phyloP scores from a whole-genome alignment of 2,797 vertebrate genomes.

The Sebastes ruberrimus region DNA sequence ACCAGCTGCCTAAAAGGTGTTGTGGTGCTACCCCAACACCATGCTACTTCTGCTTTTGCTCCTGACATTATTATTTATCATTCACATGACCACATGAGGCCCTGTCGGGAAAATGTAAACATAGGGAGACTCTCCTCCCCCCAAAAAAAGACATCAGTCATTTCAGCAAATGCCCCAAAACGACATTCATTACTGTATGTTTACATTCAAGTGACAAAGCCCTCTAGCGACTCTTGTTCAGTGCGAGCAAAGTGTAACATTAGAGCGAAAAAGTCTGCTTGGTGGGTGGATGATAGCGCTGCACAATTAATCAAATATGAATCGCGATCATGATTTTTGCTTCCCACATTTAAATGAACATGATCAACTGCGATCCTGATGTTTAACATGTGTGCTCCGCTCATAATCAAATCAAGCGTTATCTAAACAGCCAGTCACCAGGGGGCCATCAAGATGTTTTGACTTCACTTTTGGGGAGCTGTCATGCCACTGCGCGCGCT shows the following conservation, averaged over 20 bases:
- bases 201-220: not conserved
- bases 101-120: slow-evolving; percentile 9
- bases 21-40: not conserved
- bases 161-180: not conserved
- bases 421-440: too few relatives aligned
- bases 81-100: not conserved
- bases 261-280: not conserved
- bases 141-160: not conserved
- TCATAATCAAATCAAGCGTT: too few relatives aligned
- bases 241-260: not conserved
- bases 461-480: too few relatives aligned
- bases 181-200: not conserved
- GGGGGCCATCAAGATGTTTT: too few relatives aligned
- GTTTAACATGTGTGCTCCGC: too few relatives aligned
- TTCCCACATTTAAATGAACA: too few relatives aligned
- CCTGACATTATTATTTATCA: not conserved
- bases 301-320: too few relatives aligned
- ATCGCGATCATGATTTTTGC: too few relatives aligned
- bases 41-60: not conserved
- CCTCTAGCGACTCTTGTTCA: not conserved
- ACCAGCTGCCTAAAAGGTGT: not conserved
- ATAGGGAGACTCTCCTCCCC: not conserved
- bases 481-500: too few relatives aligned
- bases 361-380: too few relatives aligned
- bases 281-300: too few relatives aligned